These are phyloP conservation scores for Lepetodrilus schrolli DNA, from an alignment of 2,888 invertebrate genomes.

Conservation along the genomic window DNA sequence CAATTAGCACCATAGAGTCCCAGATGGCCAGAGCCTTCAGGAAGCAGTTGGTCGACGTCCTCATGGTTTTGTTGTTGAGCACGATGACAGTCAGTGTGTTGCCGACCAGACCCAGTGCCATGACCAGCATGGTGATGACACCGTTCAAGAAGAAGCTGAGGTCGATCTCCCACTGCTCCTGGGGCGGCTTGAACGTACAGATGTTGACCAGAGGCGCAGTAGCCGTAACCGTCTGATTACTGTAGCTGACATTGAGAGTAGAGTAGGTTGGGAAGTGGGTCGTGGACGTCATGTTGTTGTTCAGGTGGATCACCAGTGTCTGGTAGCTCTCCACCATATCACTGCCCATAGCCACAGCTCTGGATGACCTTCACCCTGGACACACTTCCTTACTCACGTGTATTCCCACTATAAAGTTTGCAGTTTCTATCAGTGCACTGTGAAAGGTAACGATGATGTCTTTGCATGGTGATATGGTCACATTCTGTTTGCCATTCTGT, in stretches of 20 bases:
- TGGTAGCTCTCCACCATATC: background rate
- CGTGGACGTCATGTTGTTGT: background rate
- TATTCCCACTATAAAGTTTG: too few species aligned
- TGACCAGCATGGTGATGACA: conserved; percentile 61
- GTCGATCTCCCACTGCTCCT: conserved; percentile 16
- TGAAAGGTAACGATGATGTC: too few species aligned
- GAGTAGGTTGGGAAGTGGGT: background rate
- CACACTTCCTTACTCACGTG: too few species aligned
- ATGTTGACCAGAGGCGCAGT: background rate
- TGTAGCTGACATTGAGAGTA: background rate
- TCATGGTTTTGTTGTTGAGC: conserved; percentile 81
- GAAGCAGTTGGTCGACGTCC: conserved; percentile 82
- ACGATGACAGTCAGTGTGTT: conserved; percentile 80
- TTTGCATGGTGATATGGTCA: too few species aligned
- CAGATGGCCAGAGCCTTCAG: conserved; percentile 72
- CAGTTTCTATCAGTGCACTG: too few species aligned
- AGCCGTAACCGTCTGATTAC: background rate
- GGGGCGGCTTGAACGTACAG: conserved; percentile 9
- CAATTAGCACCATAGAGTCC: conserved; percentile 71
- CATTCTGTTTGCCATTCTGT: too few species aligned
- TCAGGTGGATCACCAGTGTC: background rate
- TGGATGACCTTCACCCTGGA: too few species aligned
- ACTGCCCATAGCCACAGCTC: background rate
- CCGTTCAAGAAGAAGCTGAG: conserved; percentile 61
- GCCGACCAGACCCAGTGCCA: conserved; percentile 82